Base-by-base conservation (phyloP, 2,888 invertebrate species). In the Hoplodrina blanda region DNA sequence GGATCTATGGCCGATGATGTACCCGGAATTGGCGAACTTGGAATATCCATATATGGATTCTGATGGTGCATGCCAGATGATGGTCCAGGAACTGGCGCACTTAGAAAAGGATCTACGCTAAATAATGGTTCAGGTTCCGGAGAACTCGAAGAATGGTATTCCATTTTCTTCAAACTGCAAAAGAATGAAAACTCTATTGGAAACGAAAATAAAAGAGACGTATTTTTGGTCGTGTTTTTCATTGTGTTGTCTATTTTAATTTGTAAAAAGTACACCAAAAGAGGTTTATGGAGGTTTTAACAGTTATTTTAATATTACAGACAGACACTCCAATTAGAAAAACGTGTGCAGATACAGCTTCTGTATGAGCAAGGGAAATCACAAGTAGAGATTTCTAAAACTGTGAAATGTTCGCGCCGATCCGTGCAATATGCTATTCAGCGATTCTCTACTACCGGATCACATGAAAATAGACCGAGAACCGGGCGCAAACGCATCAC, bases 21-120 rank as follows among this genome's bases (percentile, higher is more conserved):
- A 65, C 69, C 71, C 69, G 71, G 74, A 66, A 71, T 76, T 57
- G 72, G 76, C 66, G 73, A 76, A 73, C 72, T 76, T 76, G 76
- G 73, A 73, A 70, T 57, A 76, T 69, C 68, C 73, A 76, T 73
- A 76, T 76, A 76, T 72, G 71, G 71, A 75, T 76, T 72, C 69
- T 61, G 60, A 69, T 60, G 64, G 60, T 69, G 55, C 60, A 73
- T 73, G 69, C 61, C 68, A 73, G 73, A 69, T 73, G 73, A 73
- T 73, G 73, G 69, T 69, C 73, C 73, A 69, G 69, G 65, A 59
- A 69, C 57, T 62, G 73, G 73, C 73, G 65, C 61, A 73, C 69
- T 69, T 69, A 55, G 69, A 70, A 70, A 70, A 73, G 73, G 73
- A 73, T 73, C 69, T 60, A 71, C 65, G 70, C 59, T 54, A 65